phyloP scores from a whole-genome alignment of 2,888 invertebrate genomes.

The Melieria crassipennis region DNA sequence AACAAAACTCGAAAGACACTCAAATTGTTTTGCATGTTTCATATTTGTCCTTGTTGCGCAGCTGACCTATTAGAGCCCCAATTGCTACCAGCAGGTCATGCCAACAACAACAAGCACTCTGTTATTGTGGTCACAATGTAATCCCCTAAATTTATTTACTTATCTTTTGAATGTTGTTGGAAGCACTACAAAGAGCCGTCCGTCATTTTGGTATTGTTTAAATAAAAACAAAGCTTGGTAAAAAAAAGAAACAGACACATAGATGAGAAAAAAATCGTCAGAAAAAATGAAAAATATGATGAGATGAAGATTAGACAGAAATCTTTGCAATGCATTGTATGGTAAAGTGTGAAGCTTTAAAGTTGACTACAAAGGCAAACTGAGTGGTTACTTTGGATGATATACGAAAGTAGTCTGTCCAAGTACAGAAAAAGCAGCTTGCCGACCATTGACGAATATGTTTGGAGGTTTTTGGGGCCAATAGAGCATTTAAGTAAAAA shows the following conservation, averaged over 20 bases:
- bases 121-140: conserved; percentile 17
- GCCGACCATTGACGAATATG: not conserved
- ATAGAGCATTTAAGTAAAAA: no score
- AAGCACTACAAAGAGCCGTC: conserved; percentile 18
- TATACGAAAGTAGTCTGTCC: not conserved
- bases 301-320: conserved; percentile 46
- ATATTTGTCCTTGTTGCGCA: no score
- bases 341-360: conserved; percentile 6
- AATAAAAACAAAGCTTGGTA: conserved; percentile 7
- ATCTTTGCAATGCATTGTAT: conserved; percentile 30
- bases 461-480: no score
- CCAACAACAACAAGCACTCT: not conserved
- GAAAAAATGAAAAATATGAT: conserved; percentile 37
- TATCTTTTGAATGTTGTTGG: conserved; percentile 4
- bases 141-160: conserved; percentile 24
- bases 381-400: not conserved
- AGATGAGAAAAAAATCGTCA: no score
- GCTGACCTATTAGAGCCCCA: no score
- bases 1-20: no score
- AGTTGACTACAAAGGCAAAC: not conserved
- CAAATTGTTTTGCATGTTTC: no score
- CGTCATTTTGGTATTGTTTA: conserved; percentile 20
- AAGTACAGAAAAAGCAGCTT: not conserved
- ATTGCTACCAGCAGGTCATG: no score
- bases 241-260: not conserved